Conservation (phyloP, 1,140 invertebrate species). For the Cotesia glomerata region DNA sequence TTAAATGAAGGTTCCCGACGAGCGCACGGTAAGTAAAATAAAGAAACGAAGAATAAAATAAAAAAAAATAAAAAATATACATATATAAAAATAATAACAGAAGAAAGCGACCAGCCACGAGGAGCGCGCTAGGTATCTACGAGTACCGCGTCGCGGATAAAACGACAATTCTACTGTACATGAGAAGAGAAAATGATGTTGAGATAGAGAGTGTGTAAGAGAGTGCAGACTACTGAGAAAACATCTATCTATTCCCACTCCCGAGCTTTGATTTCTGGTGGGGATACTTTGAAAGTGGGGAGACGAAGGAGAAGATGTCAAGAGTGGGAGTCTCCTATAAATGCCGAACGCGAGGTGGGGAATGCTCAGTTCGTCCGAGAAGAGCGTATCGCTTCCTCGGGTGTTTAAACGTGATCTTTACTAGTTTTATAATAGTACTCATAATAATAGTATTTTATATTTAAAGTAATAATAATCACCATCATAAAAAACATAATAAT, state of each 20-base stretch:
- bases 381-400: constrained; percentile 54
- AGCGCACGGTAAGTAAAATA: constrained; percentile 4
- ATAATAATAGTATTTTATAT: constrained; percentile 32
- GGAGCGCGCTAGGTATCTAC: constrained; percentile 20
- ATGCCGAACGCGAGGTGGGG: constrained; percentile 56
- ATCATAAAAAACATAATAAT: background rate
- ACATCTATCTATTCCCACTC: constrained; percentile 42
- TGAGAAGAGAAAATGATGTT: constrained; percentile 5
- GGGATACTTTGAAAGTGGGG: constrained; percentile 38
- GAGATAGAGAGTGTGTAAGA: constrained; percentile 11
- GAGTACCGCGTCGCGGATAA: constrained; percentile 26
- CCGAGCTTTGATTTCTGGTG: background rate
- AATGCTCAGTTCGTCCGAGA: constrained; percentile 62
- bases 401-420: background rate
- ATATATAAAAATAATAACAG: constrained; percentile 14
- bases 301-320: constrained; percentile 42
- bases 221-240: constrained; percentile 42
- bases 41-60: background rate
- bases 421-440: background rate
- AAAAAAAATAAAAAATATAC: background rate
- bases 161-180: background rate
- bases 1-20: constrained; percentile 25
- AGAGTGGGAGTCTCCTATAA: constrained; percentile 62
- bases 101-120: constrained; percentile 18
- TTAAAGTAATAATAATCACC: background rate